Base-by-base conservation (phyloP, 2,797 vertebrate species). In the Glyptemys insculpta region DNA sequence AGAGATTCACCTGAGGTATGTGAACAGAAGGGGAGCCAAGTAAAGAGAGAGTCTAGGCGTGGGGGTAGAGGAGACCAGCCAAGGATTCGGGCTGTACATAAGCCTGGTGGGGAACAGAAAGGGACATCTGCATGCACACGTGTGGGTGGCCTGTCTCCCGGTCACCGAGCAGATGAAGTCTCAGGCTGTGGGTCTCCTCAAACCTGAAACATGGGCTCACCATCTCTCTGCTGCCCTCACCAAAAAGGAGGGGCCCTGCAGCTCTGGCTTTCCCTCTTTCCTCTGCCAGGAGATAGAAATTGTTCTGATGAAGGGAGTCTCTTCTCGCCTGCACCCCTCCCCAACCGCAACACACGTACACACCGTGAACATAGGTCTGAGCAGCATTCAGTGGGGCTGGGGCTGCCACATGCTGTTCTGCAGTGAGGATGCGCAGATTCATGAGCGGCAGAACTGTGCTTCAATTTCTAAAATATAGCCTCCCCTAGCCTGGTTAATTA, bases 251-350 rank as follows among this genome's bases (percentile, higher is more conserved):
- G 93, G 89, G 96, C 5, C 1, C 12, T 27, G 5, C 47, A 44
- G 81, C 21, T 4, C 34, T 18, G 10, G 49, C 52, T 76, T 12
- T 25, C 8, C 37, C 74, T 68, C 81, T 85, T 12, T 11, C 83
- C 53, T 59, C 23, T 84, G 41, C 37, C 88, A 82, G 85, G 91
- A 91, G 65, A 12, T 15, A 90, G 72, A 85, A 29, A 21, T 10
- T 95, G 1, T 88, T 95, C 3, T 52, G 34, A 14, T 15, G 31
- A 0, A 1, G 87, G 23, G 31, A 9, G 4, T 79, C 76, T 79
- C 47, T 49, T 79, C 49, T 78, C 47, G 49, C 5, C 8, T 79
- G 72, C 84, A 85, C 4, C 25, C 82, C 0, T 0, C 49, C 9
- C 5, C 3, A 56, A 25, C 54, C 54, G 9, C 54, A 23, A 56